Conservation (phyloP, 2,888 invertebrate species). For the Thyatira batis region DNA sequence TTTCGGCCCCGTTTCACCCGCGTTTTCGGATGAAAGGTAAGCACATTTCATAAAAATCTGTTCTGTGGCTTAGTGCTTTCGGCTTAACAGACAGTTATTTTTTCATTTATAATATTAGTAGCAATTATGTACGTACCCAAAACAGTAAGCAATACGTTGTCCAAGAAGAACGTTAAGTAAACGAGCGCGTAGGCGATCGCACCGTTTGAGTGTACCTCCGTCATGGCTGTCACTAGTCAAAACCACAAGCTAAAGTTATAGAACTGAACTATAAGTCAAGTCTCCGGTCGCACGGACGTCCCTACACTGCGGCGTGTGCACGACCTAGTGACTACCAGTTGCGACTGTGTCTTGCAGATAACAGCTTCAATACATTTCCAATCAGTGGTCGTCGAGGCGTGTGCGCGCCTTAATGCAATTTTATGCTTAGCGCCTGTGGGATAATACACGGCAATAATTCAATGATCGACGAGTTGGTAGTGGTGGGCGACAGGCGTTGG, state of each 20-base stretch:
- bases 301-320: constrained; percentile 7
- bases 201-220: constrained; percentile 23
- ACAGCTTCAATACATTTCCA: constrained; percentile 49
- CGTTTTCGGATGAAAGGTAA: no score
- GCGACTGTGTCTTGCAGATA: constrained; percentile 40
- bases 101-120: no score
- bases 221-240: constrained; percentile 24
- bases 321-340: constrained; percentile 8
- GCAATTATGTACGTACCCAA: no score
- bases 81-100: no score
- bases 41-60: no score
- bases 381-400: constrained; percentile 59
- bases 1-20: no score
- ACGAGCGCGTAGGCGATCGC: constrained; percentile 68
- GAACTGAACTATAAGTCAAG: no score
- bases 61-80: no score
- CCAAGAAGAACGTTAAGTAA: constrained; percentile 89
- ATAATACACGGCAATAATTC: no score
- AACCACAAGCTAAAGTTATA: no score
- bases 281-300: neutral
- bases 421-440: constrained; percentile 37
- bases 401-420: constrained; percentile 49
- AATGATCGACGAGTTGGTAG: no score
- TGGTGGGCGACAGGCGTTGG: no score
- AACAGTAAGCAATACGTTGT: constrained; percentile 93